phyloP scores from a whole-genome alignment of 2,888 invertebrate species.

The Limulus polyphemus region DNA sequence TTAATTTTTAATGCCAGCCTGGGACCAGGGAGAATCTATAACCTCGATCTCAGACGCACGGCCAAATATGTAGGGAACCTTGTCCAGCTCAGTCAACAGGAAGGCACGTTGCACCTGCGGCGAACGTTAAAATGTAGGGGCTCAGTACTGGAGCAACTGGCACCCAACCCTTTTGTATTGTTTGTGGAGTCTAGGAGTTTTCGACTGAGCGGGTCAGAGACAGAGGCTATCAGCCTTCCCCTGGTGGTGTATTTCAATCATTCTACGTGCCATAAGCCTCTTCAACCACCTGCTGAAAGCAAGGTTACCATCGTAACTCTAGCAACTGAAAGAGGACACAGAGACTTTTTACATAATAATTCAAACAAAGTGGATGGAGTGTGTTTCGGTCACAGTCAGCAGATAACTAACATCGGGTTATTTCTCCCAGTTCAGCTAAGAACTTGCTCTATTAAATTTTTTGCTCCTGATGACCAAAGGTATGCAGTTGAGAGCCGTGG shows the following conservation, averaged over 20 bases:
- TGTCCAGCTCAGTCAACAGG: slow-evolving; percentile 56
- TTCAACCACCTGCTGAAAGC: background rate
- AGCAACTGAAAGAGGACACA: background rate
- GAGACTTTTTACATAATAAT: too few relatives aligned
- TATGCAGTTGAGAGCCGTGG: slow-evolving; percentile 19
- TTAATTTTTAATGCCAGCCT: slow-evolving; percentile 30
- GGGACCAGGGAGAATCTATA: slow-evolving; percentile 41
- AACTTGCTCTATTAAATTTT: background rate
- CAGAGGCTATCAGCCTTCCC: slow-evolving; percentile 19
- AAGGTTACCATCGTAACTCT: slow-evolving; percentile 12
- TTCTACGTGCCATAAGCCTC: slow-evolving; percentile 10
- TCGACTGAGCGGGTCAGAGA: slow-evolving; percentile 21
- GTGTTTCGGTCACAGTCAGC: too few relatives aligned
- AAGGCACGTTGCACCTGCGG: slow-evolving; percentile 32
- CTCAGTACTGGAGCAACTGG: background rate
- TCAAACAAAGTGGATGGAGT: too few relatives aligned
- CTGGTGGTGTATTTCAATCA: slow-evolving; percentile 19
- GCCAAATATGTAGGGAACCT: slow-evolving; percentile 68
- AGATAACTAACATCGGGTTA: background rate
- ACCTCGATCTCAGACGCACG: slow-evolving; percentile 39
- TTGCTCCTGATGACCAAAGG: slow-evolving; percentile 6
- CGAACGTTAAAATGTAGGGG: slow-evolving; percentile 12
- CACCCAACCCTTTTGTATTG: slow-evolving; percentile 43
- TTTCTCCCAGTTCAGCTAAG: background rate
- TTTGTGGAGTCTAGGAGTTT: slow-evolving; percentile 62